Percentiles rank a stretch among this genome's conserved stretches.
Evolutionary conservation across 2,888 invertebrate species (phyloP).

Genomic region (Syritta pipiens): DNA sequence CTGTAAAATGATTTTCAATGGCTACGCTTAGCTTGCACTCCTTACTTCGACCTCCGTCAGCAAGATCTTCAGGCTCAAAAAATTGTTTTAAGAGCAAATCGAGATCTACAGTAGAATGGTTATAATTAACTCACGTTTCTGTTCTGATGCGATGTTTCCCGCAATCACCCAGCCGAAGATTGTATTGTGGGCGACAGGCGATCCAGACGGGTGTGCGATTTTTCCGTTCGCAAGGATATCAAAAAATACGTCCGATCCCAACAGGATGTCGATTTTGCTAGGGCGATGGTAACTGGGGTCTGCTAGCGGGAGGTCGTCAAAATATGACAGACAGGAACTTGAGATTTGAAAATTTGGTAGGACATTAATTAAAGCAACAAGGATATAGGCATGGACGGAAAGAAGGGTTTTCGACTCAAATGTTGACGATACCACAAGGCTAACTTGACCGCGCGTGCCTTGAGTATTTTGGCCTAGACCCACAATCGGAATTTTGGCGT

Average conservation of each 20-base stretch:
- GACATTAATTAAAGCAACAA: not conserved
- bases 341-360: conserved; percentile 1
- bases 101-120: not conserved
- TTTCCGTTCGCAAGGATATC: not conserved
- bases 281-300: conserved; percentile 6
- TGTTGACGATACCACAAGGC: not conserved
- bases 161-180: conserved; percentile 22
- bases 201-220: not conserved
- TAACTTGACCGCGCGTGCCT: conserved; percentile 3
- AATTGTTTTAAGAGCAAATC: conserved; percentile 2
- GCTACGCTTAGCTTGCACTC: conserved; percentile 1
- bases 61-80: conserved; percentile 8
- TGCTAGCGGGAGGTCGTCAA: conserved; percentile 10
- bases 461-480: not conserved
- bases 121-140: not conserved
- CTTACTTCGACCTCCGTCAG: not conserved
- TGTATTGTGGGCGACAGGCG: conserved; percentile 9
- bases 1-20: conserved; percentile 7
- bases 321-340: not conserved
- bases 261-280: conserved; percentile 30
- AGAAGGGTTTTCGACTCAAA: not conserved
- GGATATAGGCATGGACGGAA: conserved; percentile 8
- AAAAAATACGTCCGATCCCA: conserved; percentile 38
- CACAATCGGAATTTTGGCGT: conserved; percentile 9
- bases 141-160: conserved; percentile 1